A percentile compares a stretch with the other conserved stretches of the same genome.
phyloP scores from a whole-genome alignment of 2,797 vertebrate genomes.

The Gadopsis marmoratus region DNA sequence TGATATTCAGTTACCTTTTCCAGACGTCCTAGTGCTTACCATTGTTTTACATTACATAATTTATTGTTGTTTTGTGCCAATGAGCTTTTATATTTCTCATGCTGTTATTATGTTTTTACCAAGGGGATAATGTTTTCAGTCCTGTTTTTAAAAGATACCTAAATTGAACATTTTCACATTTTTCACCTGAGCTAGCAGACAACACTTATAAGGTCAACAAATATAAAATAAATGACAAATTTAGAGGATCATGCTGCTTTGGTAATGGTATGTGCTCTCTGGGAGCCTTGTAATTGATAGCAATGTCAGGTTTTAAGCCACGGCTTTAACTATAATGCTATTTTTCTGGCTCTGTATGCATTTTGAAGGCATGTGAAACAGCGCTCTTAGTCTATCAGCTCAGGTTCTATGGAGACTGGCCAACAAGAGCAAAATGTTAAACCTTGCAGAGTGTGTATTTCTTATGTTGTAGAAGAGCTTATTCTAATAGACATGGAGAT shows the following conservation, averaged over 20 bases:
- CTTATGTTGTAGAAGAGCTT: not conserved
- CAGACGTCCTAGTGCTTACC: no score
- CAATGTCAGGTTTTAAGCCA: not conserved
- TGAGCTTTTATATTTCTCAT: not conserved
- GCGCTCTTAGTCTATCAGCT: not conserved
- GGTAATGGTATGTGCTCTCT: no score
- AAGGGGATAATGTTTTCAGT: not conserved
- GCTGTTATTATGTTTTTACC: not conserved
- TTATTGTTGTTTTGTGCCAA: not conserved
- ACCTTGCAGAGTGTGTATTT: not conserved
- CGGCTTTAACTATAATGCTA: not conserved
- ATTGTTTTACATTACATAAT: not conserved
- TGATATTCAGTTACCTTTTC: not conserved
- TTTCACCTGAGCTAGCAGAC: not conserved
- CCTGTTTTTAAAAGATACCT: not conserved
- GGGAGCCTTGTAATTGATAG: no score
- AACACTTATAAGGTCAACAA: no score
- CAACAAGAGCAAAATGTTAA: not conserved
- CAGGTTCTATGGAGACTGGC: not conserved
- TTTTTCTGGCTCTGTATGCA: not conserved
- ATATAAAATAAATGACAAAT: no score
- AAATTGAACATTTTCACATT: not conserved
- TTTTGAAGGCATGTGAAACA: not conserved
- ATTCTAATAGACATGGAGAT: not conserved
- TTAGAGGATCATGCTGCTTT: not conserved